phyloP scores from a whole-genome alignment of 2,888 invertebrate genomes.

The Gasteruption jaculator region DNA sequence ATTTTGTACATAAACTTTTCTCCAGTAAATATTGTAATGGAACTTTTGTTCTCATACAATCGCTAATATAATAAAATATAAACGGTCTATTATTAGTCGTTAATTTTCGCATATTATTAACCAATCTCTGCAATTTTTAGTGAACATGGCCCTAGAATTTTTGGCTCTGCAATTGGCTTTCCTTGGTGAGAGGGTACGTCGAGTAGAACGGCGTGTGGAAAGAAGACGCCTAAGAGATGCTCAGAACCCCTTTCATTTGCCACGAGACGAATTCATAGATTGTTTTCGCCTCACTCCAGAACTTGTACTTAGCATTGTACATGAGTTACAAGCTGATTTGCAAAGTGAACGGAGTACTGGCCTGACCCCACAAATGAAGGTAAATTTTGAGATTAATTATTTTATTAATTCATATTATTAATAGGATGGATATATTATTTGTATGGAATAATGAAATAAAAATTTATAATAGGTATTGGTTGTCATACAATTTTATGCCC shows the following conservation, averaged over 20 bases:
- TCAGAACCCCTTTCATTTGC: constrained; percentile 14
- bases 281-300: constrained; percentile 14
- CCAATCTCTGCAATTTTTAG: too few species aligned
- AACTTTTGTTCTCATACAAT: background rate
- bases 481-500: constrained; percentile 16
- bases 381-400: background rate
- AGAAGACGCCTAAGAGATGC: constrained; percentile 16
- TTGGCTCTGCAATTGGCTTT: constrained; percentile 9
- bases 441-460: background rate
- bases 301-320: constrained; percentile 3
- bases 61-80: too few species aligned
- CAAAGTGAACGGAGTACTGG: constrained; percentile 8
- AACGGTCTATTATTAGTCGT: too few species aligned
- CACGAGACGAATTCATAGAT: constrained; percentile 13
- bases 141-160: constrained; percentile 14
- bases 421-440: background rate
- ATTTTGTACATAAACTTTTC: too few species aligned
- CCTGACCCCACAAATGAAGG: constrained; percentile 12
- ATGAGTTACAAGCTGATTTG: constrained; percentile 9
- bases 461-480: constrained; percentile 12
- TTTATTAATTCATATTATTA: background rate
- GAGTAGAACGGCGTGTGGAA: constrained; percentile 13
- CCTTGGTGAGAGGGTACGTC: constrained; percentile 7
- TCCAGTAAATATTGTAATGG: too few species aligned
- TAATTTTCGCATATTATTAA: too few species aligned